phyloP scores from a whole-genome alignment of 2,113 vertebrate genomes.

The Shinisaurus crocodilurus region DNA sequence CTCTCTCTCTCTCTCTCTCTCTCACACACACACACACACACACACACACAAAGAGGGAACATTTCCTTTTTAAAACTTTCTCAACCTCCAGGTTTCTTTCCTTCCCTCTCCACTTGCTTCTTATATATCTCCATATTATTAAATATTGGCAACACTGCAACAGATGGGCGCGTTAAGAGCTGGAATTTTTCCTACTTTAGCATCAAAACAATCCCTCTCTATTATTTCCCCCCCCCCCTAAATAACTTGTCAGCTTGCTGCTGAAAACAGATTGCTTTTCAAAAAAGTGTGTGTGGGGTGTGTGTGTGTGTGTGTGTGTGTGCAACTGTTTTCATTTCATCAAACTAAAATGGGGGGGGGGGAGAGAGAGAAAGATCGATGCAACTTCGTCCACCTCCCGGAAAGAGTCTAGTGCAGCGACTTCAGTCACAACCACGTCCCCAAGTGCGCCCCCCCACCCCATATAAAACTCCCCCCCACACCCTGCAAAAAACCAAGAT shows the following conservation, averaged over 20 bases:
- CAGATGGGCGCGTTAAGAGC: conserved; percentile 73
- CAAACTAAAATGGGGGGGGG: not conserved
- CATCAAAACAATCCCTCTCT: conserved; percentile 55
- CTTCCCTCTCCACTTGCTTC: conserved; percentile 36
- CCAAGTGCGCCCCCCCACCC: too few species aligned
- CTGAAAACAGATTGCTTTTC: not conserved
- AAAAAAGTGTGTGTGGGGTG: not conserved
- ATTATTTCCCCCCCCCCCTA: not conserved
- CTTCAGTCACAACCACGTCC: not conserved
- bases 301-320: too few species aligned
- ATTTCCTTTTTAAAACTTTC: conserved; percentile 24
- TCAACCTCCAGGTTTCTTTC: not conserved
- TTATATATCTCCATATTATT: conserved; percentile 54
- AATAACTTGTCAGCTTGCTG: not conserved
- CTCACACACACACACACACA: not conserved
- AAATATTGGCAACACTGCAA: conserved; percentile 74
- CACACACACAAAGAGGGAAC: not conserved
- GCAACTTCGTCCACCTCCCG: too few species aligned
- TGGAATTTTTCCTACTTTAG: conserved; percentile 59
- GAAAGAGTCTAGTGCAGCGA: too few species aligned
- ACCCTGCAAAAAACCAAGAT: not conserved
- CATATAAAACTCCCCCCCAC: not conserved
- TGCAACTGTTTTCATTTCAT: not conserved
- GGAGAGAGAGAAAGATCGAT: not conserved
- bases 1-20: not conserved